Base-by-base conservation (phyloP, 2,113 vertebrate species). In the Cebus imitator region DNA sequence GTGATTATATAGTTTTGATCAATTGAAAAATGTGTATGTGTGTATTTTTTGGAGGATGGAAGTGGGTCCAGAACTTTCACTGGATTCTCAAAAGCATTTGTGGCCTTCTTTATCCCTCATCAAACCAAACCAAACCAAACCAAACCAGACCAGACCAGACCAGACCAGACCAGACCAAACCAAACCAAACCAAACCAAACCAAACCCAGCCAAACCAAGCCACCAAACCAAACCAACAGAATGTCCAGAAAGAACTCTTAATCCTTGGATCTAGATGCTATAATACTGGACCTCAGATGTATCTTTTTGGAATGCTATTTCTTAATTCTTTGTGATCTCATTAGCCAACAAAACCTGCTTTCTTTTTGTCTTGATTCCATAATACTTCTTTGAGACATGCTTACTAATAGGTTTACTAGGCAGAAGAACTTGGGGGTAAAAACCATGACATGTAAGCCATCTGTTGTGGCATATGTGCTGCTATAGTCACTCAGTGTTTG, bases 371-470 rank as follows among this genome's bases (percentile, higher is more conserved):
- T 82, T 82, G 82, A 76, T 96, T 98, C 96, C 90, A 96, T 61
- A 97, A 91, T 80, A 87, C 88, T 95, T 97, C 88, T 40, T 37
- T 82, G 91, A 95, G 93, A 95, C 90, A 97, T 97, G 85, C 98
- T 98, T 98, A 98, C 95, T 97, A 93, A 97, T 98, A 93, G 87
- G 75, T 96, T 97, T 81, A 8, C 92, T 97, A 98, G 96, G 97
- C 97, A 98, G 97, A 94, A 95, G 91, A 97, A 97, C 95, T 96
- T 91, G 50, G 61, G 85, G 94, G 93, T 97, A 98, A 97, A 98
- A 98, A 97, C 92, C 97, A 94, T 97, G 96, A 96, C 97, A 97
- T 97, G 94, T 50, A 96, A 98, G 96, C 98, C 98, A 98, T 98
- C 98, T 98, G 98, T 87, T 98, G 83, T 0, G 79, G 85, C 98